A percentile compares a stretch with the other conserved stretches of the same genome.
These are phyloP conservation scores for Cryptophagus acutangulus DNA, from an alignment of 2,888 invertebrate species.

Conservation along the genomic window DNA sequence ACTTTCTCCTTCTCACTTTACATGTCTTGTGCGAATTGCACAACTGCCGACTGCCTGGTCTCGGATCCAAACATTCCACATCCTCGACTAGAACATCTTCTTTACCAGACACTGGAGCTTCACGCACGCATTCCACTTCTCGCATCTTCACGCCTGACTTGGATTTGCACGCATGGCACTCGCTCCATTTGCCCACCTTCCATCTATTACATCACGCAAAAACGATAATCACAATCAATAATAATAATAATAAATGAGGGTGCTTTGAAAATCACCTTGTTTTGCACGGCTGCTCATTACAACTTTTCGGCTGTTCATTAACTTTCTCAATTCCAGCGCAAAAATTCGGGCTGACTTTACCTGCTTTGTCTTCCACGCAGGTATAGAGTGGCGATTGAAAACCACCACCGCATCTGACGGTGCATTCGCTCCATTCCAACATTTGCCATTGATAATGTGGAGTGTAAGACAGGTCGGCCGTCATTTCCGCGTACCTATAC, in stretches of 20 bases:
- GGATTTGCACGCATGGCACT: slow-evolving; percentile 54
- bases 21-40: slow-evolving; percentile 43
- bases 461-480: slow-evolving; percentile 49
- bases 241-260: not conserved
- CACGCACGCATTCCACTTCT: slow-evolving; percentile 50
- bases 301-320: slow-evolving; percentile 43
- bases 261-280: slow-evolving; percentile 45
- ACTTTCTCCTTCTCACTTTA: slow-evolving; percentile 23
- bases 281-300: slow-evolving; percentile 50
- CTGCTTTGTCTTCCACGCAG: slow-evolving; percentile 60
- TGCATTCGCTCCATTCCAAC: slow-evolving; percentile 59
- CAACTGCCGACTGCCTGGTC: slow-evolving; percentile 39
- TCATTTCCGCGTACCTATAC: slow-evolving; percentile 58
- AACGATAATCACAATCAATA: not conserved
- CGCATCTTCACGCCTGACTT: slow-evolving; percentile 47
- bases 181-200: slow-evolving; percentile 61
- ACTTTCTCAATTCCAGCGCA: slow-evolving; percentile 49
- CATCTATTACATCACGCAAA: slow-evolving; percentile 47
- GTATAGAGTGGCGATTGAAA: slow-evolving; percentile 50
- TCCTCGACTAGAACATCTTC: slow-evolving; percentile 49
- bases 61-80: slow-evolving; percentile 38
- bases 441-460: slow-evolving; percentile 61
- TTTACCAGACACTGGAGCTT: slow-evolving; percentile 45
- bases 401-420: slow-evolving; percentile 60
- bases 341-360: slow-evolving; percentile 55